Percentiles rank a stretch among this genome's conserved stretches.
Evolutionary conservation across 2,888 invertebrate genomes (phyloP).

Genomic region (Aplocera efformata): DNA sequence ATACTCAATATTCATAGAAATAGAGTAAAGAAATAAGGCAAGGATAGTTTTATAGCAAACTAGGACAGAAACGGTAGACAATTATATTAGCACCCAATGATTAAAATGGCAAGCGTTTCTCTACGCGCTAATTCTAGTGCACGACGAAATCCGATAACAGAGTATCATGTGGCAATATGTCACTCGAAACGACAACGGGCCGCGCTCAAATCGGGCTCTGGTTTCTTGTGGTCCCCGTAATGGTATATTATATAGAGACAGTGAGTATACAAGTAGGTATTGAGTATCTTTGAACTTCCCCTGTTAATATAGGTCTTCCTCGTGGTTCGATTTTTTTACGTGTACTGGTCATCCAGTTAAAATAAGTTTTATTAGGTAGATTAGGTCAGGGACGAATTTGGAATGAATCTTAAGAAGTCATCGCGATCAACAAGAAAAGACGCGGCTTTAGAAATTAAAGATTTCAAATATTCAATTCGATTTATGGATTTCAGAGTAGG

Average conservation of each 20-base stretch:
- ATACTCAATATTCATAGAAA: too few relatives aligned
- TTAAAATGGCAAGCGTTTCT: constrained; percentile 42
- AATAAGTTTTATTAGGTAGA: too few relatives aligned
- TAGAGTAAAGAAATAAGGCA: constrained; percentile 8
- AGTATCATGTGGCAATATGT: constrained; percentile 64
- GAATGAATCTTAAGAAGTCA: too few relatives aligned
- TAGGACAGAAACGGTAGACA: constrained; percentile 30
- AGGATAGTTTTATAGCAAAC: constrained; percentile 18
- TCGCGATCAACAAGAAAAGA: too few relatives aligned
- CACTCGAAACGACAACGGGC: constrained; percentile 54
- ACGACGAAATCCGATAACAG: constrained; percentile 57
- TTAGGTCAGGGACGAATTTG: too few relatives aligned
- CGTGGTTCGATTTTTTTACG: constrained; percentile 10
- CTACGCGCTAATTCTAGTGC: constrained; percentile 62
- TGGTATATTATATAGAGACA: constrained; percentile 24
- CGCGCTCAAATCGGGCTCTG: constrained; percentile 39
- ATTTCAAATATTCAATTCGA: too few relatives aligned
- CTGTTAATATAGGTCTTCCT: constrained; percentile 23
- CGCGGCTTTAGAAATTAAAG: too few relatives aligned
- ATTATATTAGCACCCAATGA: constrained; percentile 24
- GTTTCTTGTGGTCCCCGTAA: constrained; percentile 58
- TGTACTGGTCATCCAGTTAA: background rate
- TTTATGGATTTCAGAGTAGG: too few relatives aligned
- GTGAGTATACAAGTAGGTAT: constrained; percentile 34
- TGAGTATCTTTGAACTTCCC: constrained; percentile 46